Conservation (phyloP, 2,888 invertebrate genomes). For the Lasioglossum vierecki region DNA sequence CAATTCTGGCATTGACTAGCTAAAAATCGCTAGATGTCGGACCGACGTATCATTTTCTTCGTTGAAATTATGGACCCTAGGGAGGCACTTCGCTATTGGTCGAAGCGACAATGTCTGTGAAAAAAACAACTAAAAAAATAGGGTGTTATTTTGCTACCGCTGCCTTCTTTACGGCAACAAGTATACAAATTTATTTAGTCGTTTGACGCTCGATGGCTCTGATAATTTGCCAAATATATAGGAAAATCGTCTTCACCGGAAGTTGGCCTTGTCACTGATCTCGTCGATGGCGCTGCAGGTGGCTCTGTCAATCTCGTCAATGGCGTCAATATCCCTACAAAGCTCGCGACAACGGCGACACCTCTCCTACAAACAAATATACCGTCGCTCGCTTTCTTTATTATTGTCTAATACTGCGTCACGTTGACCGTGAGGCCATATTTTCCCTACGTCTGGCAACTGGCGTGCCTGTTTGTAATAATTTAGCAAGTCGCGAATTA, state of each 20-base stretch:
- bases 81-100: background rate
- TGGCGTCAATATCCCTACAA: too few relatives aligned
- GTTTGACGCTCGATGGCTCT: too few relatives aligned
- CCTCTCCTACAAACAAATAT: background rate
- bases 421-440: background rate
- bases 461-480: background rate
- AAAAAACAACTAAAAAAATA: background rate
- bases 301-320: too few relatives aligned
- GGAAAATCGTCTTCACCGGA: too few relatives aligned
- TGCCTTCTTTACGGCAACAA: background rate
- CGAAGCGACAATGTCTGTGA: background rate
- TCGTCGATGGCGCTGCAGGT: too few relatives aligned
- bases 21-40: conserved; percentile 29
- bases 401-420: background rate
- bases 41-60: background rate
- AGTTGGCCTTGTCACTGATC: too few relatives aligned
- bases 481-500: background rate
- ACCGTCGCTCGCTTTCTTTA: background rate
- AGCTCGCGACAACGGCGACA: background rate
- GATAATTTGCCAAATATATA: too few relatives aligned
- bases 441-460: background rate
- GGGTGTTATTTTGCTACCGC: background rate
- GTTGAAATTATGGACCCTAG: background rate
- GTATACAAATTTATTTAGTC: too few relatives aligned
- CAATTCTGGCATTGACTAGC: conserved; percentile 17